Evolutionary conservation across 2,113 vertebrate genomes (phyloP).

Genomic region (Haemorhous mexicanus): DNA sequence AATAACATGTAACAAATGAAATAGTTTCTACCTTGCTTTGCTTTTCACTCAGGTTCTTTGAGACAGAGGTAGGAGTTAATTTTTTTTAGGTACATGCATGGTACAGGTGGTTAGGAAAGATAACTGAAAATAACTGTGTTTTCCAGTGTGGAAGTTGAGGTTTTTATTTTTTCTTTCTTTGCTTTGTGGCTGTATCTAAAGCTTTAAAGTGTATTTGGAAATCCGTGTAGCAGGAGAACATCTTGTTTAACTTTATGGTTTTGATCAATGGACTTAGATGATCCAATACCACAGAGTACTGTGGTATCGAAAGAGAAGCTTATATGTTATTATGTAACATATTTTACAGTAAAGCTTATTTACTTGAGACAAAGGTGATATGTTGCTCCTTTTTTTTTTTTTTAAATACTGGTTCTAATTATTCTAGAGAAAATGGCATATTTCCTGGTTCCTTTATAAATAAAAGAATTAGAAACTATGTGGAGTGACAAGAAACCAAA

Average conservation of each 20-base stretch:
- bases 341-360: background rate
- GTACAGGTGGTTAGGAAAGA: background rate
- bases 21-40: background rate
- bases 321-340: background rate
- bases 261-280: background rate
- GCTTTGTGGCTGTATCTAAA: background rate
- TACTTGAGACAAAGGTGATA: background rate
- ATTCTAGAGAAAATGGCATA: background rate
- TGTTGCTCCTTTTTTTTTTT: background rate
- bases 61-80: background rate
- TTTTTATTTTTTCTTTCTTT: background rate
- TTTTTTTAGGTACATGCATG: fast-evolving
- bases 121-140: background rate
- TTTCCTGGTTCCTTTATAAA: background rate
- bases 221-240: background rate
- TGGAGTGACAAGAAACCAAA: background rate
- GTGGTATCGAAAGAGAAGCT: background rate
- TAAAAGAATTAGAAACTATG: background rate
- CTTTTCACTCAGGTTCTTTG: background rate
- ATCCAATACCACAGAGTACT: background rate
- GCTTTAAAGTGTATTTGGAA: background rate
- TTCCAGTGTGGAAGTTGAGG: background rate
- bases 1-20: background rate
- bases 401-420: background rate
- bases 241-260: background rate